phyloP scores from a whole-genome alignment of 1,140 invertebrate genomes.

The Drosophila baimaii region DNA sequence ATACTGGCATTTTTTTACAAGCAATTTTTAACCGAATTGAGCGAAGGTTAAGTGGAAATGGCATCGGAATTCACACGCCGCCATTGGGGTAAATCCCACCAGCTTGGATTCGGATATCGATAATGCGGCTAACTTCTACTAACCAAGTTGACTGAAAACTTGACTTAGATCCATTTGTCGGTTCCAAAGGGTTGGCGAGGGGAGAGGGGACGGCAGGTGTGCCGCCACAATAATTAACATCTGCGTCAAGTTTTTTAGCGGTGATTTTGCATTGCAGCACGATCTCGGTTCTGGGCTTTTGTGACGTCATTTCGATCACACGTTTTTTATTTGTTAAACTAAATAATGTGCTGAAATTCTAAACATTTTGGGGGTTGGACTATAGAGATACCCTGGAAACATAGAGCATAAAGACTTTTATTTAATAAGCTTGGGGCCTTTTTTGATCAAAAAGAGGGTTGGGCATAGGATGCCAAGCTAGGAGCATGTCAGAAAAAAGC shows the following conservation, averaged over 20 bases:
- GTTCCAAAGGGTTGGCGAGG: neutral
- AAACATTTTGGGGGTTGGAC: neutral
- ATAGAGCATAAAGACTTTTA: neutral
- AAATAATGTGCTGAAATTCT: neutral
- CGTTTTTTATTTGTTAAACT: conserved; percentile 19
- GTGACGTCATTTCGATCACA: conserved; percentile 39
- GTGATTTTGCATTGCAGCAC: conserved; percentile 52
- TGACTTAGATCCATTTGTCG: conserved; percentile 23
- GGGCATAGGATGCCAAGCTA: neutral
- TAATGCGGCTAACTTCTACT: conserved; percentile 2
- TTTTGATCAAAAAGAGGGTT: neutral
- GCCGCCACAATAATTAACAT: conserved; percentile 47
- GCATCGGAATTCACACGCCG: conserved; percentile 35
- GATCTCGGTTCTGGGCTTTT: conserved; percentile 21
- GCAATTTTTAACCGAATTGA: conserved; percentile 20
- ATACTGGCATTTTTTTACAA: conserved; percentile 13
- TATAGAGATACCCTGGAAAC: neutral
- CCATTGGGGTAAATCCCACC: conserved; percentile 16
- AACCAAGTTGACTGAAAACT: conserved; percentile 4
- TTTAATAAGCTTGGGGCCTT: neutral
- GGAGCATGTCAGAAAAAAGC: neutral
- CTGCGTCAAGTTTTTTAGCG: conserved; percentile 43
- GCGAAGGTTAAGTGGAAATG: conserved; percentile 46
- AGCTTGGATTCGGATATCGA: conserved; percentile 10
- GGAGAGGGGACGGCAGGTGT: conserved; percentile 17